A percentile compares a stretch with the other conserved stretches of the same genome.
Conservation (phyloP, 2,797 vertebrate genomes). For the Glyptemys insculpta region DNA sequence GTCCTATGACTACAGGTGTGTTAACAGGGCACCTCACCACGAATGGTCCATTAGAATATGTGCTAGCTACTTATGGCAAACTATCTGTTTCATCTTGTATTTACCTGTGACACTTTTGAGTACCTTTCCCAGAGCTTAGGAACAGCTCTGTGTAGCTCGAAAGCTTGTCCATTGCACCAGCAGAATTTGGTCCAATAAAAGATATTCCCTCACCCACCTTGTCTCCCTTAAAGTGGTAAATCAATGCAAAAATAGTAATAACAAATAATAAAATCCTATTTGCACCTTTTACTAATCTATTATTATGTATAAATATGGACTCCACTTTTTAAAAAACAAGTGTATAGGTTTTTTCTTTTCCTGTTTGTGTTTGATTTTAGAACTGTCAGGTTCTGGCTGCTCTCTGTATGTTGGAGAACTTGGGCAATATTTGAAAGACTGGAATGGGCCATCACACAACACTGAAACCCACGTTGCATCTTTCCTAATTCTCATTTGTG, state of each 20-base stretch:
- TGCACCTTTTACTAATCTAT: background rate
- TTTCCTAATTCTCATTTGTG: background rate
- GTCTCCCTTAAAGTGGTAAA: too few species aligned
- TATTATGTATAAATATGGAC: background rate
- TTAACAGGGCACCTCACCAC: background rate
- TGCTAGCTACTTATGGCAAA: too few species aligned
- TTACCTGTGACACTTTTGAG: background rate
- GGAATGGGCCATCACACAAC: background rate
- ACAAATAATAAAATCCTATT: background rate
- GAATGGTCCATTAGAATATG: background rate
- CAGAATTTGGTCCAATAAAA: background rate
- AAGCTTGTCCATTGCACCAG: background rate
- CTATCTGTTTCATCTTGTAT: background rate
- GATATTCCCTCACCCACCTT: background rate
- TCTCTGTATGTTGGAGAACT: background rate
- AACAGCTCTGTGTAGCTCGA: background rate
- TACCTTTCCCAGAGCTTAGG: background rate
- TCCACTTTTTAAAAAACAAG: background rate
- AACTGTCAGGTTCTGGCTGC: background rate
- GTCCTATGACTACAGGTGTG: too few species aligned
- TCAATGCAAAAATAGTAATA: background rate
- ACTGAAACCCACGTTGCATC: background rate
- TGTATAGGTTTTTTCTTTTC: background rate
- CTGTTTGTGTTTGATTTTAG: background rate
- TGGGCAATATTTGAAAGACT: background rate